These are phyloP conservation scores for Columba janthina DNA, from an alignment of 2,113 vertebrate species.

Conservation along the genomic window DNA sequence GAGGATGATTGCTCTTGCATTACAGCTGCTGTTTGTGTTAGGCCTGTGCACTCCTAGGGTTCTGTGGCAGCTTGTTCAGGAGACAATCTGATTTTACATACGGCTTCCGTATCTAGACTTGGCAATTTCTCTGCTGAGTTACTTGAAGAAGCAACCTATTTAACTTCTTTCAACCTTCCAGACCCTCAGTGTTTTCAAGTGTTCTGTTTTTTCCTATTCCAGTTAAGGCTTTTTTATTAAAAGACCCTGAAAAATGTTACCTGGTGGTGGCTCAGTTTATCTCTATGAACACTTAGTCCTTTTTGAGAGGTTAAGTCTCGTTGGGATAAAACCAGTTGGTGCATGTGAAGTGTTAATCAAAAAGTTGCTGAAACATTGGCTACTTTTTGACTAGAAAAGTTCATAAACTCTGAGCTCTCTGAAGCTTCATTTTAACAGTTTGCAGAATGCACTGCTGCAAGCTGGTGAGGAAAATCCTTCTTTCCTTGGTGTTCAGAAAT, in stretches of 20 bases:
- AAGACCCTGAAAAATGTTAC: background rate
- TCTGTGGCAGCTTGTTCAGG: background rate
- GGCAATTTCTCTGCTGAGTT: background rate
- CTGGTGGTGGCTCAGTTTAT: background rate
- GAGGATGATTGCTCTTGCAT: background rate
- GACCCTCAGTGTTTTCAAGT: background rate
- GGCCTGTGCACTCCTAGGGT: background rate
- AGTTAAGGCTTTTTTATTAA: background rate
- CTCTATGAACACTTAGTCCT: background rate
- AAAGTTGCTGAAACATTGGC: background rate
- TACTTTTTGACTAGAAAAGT: background rate
- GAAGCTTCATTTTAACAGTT: background rate
- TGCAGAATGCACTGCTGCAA: background rate
- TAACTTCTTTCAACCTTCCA: background rate
- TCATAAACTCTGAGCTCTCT: background rate
- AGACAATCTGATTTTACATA: background rate
- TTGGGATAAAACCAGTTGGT: background rate
- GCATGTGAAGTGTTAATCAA: accelerated
- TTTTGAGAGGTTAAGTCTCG: background rate
- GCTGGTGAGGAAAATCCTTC: background rate
- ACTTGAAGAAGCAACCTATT: background rate
- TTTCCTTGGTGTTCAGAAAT: background rate
- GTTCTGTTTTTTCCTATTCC: background rate
- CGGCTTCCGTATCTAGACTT: background rate
- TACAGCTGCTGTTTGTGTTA: background rate